Evolutionary conservation across 1,140 invertebrate genomes (phyloP).

Genomic region (Babylonia areolata): DNA sequence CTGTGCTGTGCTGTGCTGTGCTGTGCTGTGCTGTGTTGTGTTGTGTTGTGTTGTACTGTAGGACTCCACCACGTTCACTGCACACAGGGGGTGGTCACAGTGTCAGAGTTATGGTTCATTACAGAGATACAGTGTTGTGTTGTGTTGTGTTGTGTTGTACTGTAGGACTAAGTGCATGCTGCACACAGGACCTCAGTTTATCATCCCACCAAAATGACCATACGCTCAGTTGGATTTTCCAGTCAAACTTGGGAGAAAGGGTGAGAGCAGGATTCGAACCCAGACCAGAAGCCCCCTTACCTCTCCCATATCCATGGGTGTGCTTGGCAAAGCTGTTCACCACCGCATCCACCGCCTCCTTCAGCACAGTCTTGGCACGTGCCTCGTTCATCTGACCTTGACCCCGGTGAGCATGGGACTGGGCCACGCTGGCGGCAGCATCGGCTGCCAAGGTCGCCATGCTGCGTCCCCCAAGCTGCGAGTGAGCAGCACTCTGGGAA

Average conservation of each 20-base stretch:
- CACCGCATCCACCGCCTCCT: constrained; percentile 87
- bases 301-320: constrained; percentile 85
- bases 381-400: constrained; percentile 65
- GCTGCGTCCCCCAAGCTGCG: constrained; percentile 33
- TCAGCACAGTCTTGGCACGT: constrained; percentile 82
- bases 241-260: too few relatives aligned
- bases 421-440: constrained; percentile 47
- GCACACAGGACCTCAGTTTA: constrained; percentile 23
- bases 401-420: constrained; percentile 35
- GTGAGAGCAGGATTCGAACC: too few relatives aligned
- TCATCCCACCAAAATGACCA: too few relatives aligned
- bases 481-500: background rate
- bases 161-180: too few relatives aligned
- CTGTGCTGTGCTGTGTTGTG: too few relatives aligned
- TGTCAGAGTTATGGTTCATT: too few relatives aligned
- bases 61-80: too few relatives aligned
- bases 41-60: too few relatives aligned
- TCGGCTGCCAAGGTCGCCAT: constrained; percentile 49
- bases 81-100: constrained; percentile 22
- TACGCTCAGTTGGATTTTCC: too few relatives aligned
- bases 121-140: too few relatives aligned
- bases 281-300: constrained; percentile 71
- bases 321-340: constrained; percentile 88
- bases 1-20: too few relatives aligned
- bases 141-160: too few relatives aligned